Evolutionary conservation across 2,888 invertebrate species (phyloP), one percentile per base, ranked within the genome.

Genomic region (Serripes groenlandicus): DNA sequence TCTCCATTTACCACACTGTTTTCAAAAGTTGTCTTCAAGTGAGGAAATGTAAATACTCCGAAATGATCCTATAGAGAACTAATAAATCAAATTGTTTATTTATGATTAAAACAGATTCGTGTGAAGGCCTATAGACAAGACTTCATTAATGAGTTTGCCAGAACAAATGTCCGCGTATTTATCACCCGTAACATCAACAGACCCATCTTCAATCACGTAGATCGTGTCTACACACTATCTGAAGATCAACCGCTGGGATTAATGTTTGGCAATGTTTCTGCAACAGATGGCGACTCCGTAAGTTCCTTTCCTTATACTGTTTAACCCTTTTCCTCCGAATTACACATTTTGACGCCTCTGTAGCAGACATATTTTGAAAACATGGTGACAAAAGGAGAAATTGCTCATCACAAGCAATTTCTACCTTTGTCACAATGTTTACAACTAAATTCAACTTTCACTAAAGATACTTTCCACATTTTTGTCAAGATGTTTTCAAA

Each of bases 211-310:
- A 73, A 74, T 7, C 84, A 86, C 56, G 78, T 80, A 30, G 78
- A 82, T 32, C 87, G 89, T 18, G 64, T 75, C 3, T 86, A 85
- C 73, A 88, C 81, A 0, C 76, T 92, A 26, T 68, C 84, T n/a
- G 92, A 93, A 69, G 88, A 89, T 18, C 87, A 90, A 77, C 62
- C 82, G 0, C 85, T 91, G 5, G 91, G 91, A 21, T 81, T 73
- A 1, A 75, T 78, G 21, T 85, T 93, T 76, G 87, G 87, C 54
- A 79, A 70, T 23, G 90, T 92, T 4, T 83, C 83, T 35, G 92
- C 92, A n/a, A 81, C 81, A 9, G 93, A 93, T 75, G 30, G 42
- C n/a, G 92, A 93, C 78, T 62, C 72, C 75, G 93, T 92, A 70
- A 87, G 89, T 85, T n/a, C 9, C 37, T 49, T 23, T 49, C n/a